Conservation (phyloP, 2,888 invertebrate genomes). For the Nysson spinosus region DNA sequence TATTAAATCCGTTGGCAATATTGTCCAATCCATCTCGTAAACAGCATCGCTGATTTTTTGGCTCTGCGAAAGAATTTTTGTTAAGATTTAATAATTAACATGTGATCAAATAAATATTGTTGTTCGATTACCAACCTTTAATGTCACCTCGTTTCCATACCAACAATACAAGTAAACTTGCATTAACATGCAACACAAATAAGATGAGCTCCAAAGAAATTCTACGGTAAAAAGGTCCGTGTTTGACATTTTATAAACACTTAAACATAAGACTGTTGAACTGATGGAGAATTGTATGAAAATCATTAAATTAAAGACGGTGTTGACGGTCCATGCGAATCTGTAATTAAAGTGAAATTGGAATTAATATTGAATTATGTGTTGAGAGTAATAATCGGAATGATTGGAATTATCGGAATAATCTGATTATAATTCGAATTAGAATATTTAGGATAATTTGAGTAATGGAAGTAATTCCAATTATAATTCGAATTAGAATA, state of each 20-base stretch:
- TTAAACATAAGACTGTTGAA: constrained; percentile 43
- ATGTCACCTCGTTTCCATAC: constrained; percentile 64
- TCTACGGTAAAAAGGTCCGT: constrained; percentile 23
- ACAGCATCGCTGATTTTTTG: constrained; percentile 40
- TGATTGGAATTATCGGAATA: too few relatives aligned
- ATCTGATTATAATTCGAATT: too few relatives aligned
- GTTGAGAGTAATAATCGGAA: too few relatives aligned
- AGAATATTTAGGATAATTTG: background rate
- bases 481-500: too few relatives aligned
- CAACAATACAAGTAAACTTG: constrained; percentile 67
- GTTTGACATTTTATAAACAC: constrained; percentile 41
- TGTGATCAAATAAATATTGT: background rate
- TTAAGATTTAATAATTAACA: background rate
- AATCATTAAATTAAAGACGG: constrained; percentile 42
- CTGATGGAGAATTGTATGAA: constrained; percentile 48
- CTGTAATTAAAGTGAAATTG: constrained; percentile 11
- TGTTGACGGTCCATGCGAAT: constrained; percentile 29
- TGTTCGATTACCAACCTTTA: constrained; percentile 38
- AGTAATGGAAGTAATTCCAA: background rate
- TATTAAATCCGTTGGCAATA: constrained; percentile 26
- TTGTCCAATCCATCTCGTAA: constrained; percentile 55
- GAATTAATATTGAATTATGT: too few relatives aligned
- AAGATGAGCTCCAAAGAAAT: constrained; percentile 34
- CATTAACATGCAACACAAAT: constrained; percentile 47
- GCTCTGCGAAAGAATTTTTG: constrained; percentile 46